Conservation (phyloP, 1,140 invertebrate species). For the Nymphalis io region DNA sequence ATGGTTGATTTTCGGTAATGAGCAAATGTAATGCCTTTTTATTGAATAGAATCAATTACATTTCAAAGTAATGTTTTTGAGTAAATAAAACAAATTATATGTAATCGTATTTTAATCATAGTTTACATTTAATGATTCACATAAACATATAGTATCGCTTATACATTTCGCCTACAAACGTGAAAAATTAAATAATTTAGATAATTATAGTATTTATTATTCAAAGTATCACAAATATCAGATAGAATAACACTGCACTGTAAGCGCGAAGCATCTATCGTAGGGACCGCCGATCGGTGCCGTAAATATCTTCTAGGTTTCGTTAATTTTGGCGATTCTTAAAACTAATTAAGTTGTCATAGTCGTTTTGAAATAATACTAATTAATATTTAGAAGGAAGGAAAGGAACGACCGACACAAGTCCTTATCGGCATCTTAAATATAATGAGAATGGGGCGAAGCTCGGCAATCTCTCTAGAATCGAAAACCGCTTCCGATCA, state of each 20-base stretch:
- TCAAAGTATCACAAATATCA: conserved; percentile 79
- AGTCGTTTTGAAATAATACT: conserved; percentile 35
- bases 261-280: conserved; percentile 73
- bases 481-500: conserved; percentile 8
- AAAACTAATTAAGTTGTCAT: conserved; percentile 40
- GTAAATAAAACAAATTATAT: conserved; percentile 42
- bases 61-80: too few species aligned
- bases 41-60: too few species aligned
- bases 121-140: conserved; percentile 68
- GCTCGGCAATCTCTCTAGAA: conserved; percentile 8
- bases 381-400: conserved; percentile 18
- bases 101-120: conserved; percentile 75
- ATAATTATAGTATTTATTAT: conserved; percentile 77
- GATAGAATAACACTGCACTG: conserved; percentile 74
- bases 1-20: too few species aligned
- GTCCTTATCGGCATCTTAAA: conserved; percentile 11
- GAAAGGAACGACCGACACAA: conserved; percentile 20
- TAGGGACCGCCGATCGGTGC: conserved; percentile 30
- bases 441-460: conserved; percentile 17
- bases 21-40: too few species aligned
- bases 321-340: conserved; percentile 44
- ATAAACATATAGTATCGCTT: conserved; percentile 70
- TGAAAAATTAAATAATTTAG: conserved; percentile 81
- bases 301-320: conserved; percentile 25
- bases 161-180: conserved; percentile 73